Base-by-base conservation (phyloP, 2,888 invertebrate genomes). In the Sphaerophoria rueppellii region DNA sequence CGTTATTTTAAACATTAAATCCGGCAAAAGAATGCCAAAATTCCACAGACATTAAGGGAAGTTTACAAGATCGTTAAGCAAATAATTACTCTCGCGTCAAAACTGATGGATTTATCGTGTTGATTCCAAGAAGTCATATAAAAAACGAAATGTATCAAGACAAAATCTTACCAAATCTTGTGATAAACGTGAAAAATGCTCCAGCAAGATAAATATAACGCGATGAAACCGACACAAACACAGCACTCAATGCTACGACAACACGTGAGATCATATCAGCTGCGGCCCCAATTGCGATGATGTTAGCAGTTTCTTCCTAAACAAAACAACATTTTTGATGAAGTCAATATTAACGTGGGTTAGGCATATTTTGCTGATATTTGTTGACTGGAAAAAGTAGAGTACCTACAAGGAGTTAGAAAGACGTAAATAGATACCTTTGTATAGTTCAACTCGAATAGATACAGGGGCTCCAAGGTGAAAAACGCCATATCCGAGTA, bases 401-500 rank as follows among this genome's bases (percentile, higher is more conserved):
- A n/a, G n/a, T n/a, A n/a, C n/a, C n/a, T n/a, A n/a, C 12, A 40
- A 12, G 32, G 0, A 6, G 24, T 24, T 24, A 24, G 24, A 24
- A 24, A 24, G 24, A 24, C 1, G 24, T 1, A 24, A 2, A 24
- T 24, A 70, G 87, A 85, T 54, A 91, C 92, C 89, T 89, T 90
- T 52, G 65, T 88, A 77, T 90, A 91, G 0, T 90, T 89, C 73
- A 92, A 75, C 32, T 91, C 90, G 43, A 91, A 90, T 4, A 92
- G 87, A 81, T 92, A 92, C 87, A 95, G 88, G 0, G 96, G 96
- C 82, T 96, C 93, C 67, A 96, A 89, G 0, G 95, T 94, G 87
- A 95, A 93, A 89, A 96, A 96, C 0, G 94, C 94, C 54, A 94
- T 93, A 89, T 96, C 96, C 5, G 95, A 94, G 75, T 94, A 94